Evolutionary conservation across 1,140 invertebrate genomes (phyloP), one percentile per base, ranked within the genome.

Genomic region (Drosophila carrolli): DNA sequence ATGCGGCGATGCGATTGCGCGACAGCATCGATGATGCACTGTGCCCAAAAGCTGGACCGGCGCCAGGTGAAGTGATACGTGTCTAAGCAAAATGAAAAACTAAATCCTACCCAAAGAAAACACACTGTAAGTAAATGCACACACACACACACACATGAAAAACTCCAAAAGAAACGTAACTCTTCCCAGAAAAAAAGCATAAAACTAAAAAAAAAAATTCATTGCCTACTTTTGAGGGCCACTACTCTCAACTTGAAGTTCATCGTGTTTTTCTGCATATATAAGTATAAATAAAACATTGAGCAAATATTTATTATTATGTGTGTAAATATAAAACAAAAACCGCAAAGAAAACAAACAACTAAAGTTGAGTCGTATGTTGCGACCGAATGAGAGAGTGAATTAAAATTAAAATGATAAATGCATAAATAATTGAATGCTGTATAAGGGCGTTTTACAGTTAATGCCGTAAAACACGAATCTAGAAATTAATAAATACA

Each of bases 31-130:
- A 90, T 27, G 83, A 90, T 61, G 90, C 80, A n/a, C 67, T 91
- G 13, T 78, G 83, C 43, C 72, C 89, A 14, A 92, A 91, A 46
- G 47, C 43, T 38, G 68, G 68, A 32, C 78, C 82, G 37, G 65
- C 76, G 11, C 91, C 91, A 6, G 91, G 91, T 13, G 91, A 92
- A 60, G 79, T 92, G 58, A 92, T 92, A 74, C 84, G 91, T 38
- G 91, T 92, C 67, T 92, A 91, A 14, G 14, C 5, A 14, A 6
- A 32, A 32, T 32, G 23, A 11, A 5, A 10, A 16, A 7, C 8
- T 14, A 47, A 51, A 19, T 6, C 9, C 32, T 1, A 1, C 46
- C 32, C 41, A 65, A 35, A 32, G 40, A 58, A 46, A 10, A 35
- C 16, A 75, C 72, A 81, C 78, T 74, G 76, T 67, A 80, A 79